A percentile compares a stretch with the other conserved stretches of the same genome.
Evolutionary conservation across 2,797 vertebrate genomes (phyloP).

Genomic region (Anguilla marmorata): DNA sequence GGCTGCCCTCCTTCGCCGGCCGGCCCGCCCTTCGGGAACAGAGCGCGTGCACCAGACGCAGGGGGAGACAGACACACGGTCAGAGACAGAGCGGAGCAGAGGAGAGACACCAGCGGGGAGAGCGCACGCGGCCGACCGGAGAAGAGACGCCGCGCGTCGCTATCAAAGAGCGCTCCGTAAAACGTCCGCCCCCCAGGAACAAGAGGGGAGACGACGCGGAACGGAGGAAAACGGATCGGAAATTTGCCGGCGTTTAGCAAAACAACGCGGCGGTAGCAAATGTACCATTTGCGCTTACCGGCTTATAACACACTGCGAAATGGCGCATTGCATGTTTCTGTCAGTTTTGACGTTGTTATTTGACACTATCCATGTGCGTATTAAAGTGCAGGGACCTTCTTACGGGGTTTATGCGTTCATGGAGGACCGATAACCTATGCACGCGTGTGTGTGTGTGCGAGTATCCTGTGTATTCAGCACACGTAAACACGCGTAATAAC

Average conservation of each 20-base stretch:
- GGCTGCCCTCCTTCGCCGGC: slow-evolving; percentile 57
- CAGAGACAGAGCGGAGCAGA: slow-evolving; percentile 4
- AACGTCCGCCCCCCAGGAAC: neutral
- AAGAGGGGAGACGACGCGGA: neutral
- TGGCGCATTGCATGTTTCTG: no score
- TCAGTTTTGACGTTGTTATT: no score
- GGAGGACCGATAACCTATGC: neutral
- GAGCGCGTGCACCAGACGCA: slow-evolving; percentile 29
- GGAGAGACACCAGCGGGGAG: slow-evolving; percentile 12
- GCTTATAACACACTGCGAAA: neutral
- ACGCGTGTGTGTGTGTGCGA: neutral
- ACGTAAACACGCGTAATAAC: neutral
- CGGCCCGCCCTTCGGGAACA: slow-evolving; percentile 42
- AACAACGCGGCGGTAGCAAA: neutral
- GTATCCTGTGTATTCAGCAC: neutral
- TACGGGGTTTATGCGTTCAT: no score
- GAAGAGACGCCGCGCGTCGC: neutral
- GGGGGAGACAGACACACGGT: slow-evolving; percentile 33
- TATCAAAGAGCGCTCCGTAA: neutral
- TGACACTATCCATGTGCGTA: no score
- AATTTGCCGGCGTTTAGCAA: no score
- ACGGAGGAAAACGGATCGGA: neutral
- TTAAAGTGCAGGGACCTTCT: no score
- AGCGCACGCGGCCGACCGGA: neutral
- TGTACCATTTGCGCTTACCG: neutral